Conservation (phyloP, 2,113 vertebrate species). For the Thryonomys swinderianus region DNA sequence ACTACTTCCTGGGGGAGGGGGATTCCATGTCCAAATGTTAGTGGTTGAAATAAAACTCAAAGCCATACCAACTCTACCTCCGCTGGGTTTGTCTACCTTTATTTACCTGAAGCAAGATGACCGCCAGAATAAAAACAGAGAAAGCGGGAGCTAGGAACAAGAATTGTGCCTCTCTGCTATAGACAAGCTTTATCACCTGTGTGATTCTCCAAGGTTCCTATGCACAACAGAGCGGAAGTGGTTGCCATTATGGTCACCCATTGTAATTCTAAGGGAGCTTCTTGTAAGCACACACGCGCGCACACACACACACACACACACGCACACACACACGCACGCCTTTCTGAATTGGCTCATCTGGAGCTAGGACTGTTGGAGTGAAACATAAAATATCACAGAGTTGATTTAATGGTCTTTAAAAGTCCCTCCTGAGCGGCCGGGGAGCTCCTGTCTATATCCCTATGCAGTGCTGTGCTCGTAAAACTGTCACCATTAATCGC, state of each 20-base stretch:
- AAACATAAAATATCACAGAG: conserved; percentile 72
- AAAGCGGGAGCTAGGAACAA: neutral
- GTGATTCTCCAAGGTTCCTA: neutral
- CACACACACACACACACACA: accelerated
- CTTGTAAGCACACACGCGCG: accelerated
- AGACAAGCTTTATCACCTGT: neutral
- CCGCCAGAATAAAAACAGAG: neutral
- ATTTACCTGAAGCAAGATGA: neutral
- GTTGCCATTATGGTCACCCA: neutral
- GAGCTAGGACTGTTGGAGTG: conserved; percentile 2
- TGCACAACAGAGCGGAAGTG: neutral
- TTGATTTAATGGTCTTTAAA: conserved; percentile 75
- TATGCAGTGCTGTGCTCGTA: conserved; percentile 51
- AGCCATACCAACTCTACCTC: neutral
- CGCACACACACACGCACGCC: neutral
- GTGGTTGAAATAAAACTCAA: neutral
- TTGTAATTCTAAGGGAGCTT: neutral
- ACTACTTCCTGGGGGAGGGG: neutral
- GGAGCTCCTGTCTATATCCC: conserved; percentile 61
- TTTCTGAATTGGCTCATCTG: neutral
- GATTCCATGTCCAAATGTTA: neutral
- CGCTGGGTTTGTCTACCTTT: neutral
- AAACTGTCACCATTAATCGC: conserved; percentile 74
- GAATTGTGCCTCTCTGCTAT: neutral
- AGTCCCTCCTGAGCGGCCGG: conserved; percentile 63